A percentile compares a stretch with the other conserved stretches of the same genome.
phyloP scores from a whole-genome alignment of 2,888 invertebrate species.

The Polyommatus iphigenia region DNA sequence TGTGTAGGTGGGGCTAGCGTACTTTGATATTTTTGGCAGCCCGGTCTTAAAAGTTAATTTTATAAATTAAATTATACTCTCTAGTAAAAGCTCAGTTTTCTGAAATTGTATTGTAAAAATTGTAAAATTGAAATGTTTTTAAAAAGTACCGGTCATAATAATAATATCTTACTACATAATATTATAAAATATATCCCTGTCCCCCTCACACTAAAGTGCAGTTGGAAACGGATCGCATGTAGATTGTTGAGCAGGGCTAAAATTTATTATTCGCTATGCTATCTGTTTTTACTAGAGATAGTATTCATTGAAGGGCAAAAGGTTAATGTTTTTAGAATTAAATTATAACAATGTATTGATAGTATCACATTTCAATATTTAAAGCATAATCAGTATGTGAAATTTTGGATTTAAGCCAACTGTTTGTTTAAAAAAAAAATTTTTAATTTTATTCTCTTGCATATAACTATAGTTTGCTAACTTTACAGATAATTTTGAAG shows the following conservation, averaged over 20 bases:
- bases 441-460: background rate
- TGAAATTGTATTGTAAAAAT: too few species aligned
- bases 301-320: background rate
- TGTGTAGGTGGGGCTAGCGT: too few species aligned
- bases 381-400: background rate
- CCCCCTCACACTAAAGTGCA: background rate
- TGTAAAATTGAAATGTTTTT: too few species aligned
- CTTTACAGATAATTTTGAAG: background rate
- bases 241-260: too few species aligned
- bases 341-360: constrained; percentile 14
- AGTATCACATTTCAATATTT: constrained; percentile 5
- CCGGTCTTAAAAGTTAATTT: too few species aligned
- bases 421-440: background rate
- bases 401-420: background rate
- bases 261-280: background rate
- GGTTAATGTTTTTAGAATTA: background rate
- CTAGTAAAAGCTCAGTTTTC: too few species aligned
- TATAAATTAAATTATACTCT: too few species aligned
- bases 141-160: too few species aligned
- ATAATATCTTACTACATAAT: too few species aligned
- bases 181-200: background rate
- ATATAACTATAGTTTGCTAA: background rate
- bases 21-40: too few species aligned
- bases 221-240: background rate
- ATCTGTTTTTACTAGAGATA: background rate